A percentile compares a stretch with the other conserved stretches of the same genome.
Evolutionary conservation across 2,888 invertebrate species (phyloP).

Genomic region (Standfussiana lucernea): DNA sequence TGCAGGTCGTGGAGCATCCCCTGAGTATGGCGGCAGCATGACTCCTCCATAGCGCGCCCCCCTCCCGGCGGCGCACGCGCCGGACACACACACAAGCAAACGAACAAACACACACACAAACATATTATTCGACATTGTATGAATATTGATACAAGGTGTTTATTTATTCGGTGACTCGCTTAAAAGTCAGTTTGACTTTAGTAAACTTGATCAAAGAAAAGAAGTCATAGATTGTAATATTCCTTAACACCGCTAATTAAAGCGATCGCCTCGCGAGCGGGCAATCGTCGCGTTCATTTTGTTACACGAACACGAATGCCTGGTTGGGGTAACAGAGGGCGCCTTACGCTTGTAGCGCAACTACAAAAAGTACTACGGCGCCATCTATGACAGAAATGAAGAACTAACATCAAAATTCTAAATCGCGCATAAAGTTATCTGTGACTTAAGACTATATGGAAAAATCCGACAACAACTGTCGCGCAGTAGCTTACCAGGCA

Average conservation of each 20-base stretch:
- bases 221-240: background rate
- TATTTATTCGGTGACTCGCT: background rate
- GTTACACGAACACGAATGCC: background rate
- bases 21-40: constrained; percentile 90
- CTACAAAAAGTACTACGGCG: too few species aligned
- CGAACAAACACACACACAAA: constrained; percentile 15
- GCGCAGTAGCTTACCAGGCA: too few species aligned
- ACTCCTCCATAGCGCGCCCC: constrained; percentile 88
- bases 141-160: constrained; percentile 1
- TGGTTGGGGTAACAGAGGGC: background rate
- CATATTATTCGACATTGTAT: background rate
- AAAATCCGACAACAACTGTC: too few species aligned
- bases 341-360: background rate
- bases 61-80: constrained; percentile 79
- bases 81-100: constrained; percentile 42
- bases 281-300: background rate
- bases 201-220: background rate
- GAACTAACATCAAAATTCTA: too few species aligned
- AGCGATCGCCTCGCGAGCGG: background rate
- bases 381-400: too few species aligned
- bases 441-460: too few species aligned
- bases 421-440: too few species aligned
- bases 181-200: background rate
- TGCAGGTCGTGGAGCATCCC: constrained; percentile 89
- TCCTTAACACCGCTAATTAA: background rate